These are phyloP conservation scores for Nomada lathburiana DNA, from an alignment of 2,888 invertebrate species.

Conservation along the genomic window DNA sequence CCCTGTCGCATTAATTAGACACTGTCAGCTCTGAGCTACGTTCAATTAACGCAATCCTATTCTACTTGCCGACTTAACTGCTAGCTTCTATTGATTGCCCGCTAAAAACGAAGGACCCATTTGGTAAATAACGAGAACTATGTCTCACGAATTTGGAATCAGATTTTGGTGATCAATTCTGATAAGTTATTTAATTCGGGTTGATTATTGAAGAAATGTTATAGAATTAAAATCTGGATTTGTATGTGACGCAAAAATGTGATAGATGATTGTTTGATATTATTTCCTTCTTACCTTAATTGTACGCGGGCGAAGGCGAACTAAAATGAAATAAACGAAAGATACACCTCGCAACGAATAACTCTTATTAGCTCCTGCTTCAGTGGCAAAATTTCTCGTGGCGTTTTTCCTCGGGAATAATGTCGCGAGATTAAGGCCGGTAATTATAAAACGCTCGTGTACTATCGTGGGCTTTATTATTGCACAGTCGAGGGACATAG, in stretches of 20 bases:
- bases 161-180: too few species aligned
- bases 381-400: conserved; percentile 3
- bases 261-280: too few species aligned
- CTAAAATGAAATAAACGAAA: conserved; percentile 16
- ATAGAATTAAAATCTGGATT: background rate
- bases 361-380: background rate
- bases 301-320: background rate
- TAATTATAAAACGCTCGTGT: conserved; percentile 21
- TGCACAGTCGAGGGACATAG: conserved; percentile 3
- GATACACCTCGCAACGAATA: background rate
- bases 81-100: background rate
- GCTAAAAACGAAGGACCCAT: background rate
- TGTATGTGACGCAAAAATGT: too few species aligned
- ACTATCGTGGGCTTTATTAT: conserved; percentile 26
- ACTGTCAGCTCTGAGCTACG: background rate
- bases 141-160: too few species aligned
- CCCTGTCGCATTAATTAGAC: conserved; percentile 18
- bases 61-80: background rate
- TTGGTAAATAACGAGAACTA: too few species aligned
- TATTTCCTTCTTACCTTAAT: background rate
- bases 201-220: background rate
- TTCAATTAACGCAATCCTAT: conserved; percentile 16
- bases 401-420: conserved; percentile 21
- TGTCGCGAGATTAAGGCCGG: conserved; percentile 29
- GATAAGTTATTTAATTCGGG: too few species aligned